These are phyloP conservation scores for Miltochrista miniata DNA, from an alignment of 2,888 invertebrate species.

Conservation along the genomic window DNA sequence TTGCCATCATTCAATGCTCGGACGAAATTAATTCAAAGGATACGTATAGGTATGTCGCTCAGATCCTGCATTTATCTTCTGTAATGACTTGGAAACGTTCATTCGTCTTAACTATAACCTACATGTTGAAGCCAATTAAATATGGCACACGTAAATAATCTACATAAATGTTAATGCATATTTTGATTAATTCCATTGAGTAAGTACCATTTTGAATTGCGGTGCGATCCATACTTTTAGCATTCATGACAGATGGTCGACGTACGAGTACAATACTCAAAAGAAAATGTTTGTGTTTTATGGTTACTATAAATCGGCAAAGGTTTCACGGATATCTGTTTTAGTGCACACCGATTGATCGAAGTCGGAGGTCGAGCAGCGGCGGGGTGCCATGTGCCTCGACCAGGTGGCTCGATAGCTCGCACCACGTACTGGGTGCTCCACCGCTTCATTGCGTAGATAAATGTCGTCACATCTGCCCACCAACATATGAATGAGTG, in stretches of 20 bases:
- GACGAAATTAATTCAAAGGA: constrained; percentile 75
- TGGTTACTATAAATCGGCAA: constrained; percentile 37
- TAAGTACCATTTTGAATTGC: constrained; percentile 23
- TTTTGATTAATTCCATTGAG: constrained; percentile 51
- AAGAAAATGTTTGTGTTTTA: constrained; percentile 34
- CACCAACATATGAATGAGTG: constrained; percentile 52
- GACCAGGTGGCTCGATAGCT: constrained; percentile 53
- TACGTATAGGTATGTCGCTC: constrained; percentile 55
- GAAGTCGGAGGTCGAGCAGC: constrained; percentile 47
- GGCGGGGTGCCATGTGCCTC: constrained; percentile 51
- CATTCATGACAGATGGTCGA: neutral
- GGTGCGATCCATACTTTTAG: neutral
- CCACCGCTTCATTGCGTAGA: constrained; percentile 52
- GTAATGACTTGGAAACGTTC: constrained; percentile 75
- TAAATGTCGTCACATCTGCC: constrained; percentile 57
- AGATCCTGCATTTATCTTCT: constrained; percentile 65
- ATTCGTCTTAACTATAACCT: constrained; percentile 65
- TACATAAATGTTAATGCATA: constrained; percentile 57
- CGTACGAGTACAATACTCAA: constrained; percentile 3
- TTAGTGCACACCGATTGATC: constrained; percentile 40
- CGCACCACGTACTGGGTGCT: constrained; percentile 59
- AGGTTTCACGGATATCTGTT: constrained; percentile 46
- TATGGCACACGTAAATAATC: constrained; percentile 69
- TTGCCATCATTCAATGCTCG: constrained; percentile 79
- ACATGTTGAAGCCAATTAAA: constrained; percentile 71